A percentile compares a stretch with the other conserved stretches of the same genome.
phyloP scores from a whole-genome alignment of 2,888 invertebrate genomes.

The Drosophila tripunctata region DNA sequence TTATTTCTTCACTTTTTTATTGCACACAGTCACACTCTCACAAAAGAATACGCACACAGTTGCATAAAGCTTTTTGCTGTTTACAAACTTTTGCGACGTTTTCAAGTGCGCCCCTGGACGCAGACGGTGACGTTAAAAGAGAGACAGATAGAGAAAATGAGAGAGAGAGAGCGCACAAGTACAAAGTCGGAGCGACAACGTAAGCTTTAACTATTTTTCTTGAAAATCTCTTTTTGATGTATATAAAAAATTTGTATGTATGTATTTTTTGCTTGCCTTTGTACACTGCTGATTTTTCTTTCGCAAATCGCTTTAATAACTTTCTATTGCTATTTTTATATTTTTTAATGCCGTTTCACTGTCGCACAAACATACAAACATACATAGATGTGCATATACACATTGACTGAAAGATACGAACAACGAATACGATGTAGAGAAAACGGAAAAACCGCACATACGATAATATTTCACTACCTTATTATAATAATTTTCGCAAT shows the following conservation, averaged over 20 bases:
- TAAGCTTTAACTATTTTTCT: constrained; percentile 79
- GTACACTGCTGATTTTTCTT: constrained; percentile 44
- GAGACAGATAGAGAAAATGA: constrained; percentile 20
- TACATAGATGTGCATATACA: constrained; percentile 23
- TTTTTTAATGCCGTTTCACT: constrained; percentile 50
- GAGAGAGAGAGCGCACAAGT: constrained; percentile 41
- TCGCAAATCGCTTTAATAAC: constrained; percentile 73
- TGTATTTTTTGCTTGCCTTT: constrained; percentile 47
- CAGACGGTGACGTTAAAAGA: constrained; percentile 43
- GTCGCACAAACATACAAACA: constrained; percentile 10
- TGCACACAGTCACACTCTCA: constrained; percentile 38
- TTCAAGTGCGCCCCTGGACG: constrained; percentile 71
- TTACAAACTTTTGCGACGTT: constrained; percentile 80
- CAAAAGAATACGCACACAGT: constrained; percentile 41
- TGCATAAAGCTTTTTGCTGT: constrained; percentile 67
- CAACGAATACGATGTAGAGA: constrained; percentile 29
- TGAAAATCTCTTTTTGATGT: constrained; percentile 43
- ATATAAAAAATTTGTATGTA: constrained; percentile 25
- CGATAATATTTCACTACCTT: constrained; percentile 66
- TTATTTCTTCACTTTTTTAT: constrained; percentile 60
- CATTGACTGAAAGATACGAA: constrained; percentile 29
- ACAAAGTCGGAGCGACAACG: constrained; percentile 45
- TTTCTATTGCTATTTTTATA: constrained; percentile 80
- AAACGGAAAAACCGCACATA: constrained; percentile 56
- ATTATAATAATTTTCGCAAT: constrained; percentile 53